Evolutionary conservation across 2,113 vertebrate genomes (phyloP), one percentile per base, ranked within the genome.

Genomic region (Orcinus orca): DNA sequence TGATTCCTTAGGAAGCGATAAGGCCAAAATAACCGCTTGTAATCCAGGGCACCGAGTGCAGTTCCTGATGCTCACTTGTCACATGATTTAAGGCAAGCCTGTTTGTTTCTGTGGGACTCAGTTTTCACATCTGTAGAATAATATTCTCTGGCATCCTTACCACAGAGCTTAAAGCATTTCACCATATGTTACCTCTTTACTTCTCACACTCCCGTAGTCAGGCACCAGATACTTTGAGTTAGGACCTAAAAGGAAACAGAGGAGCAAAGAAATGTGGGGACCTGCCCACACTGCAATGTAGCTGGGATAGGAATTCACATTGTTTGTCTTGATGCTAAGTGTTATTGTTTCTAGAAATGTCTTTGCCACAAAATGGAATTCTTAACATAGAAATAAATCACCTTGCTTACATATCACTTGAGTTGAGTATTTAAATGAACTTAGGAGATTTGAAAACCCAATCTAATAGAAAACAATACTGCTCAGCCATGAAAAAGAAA

Each of bases 81-180:
- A 18, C 18, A 5, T 58, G 85, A 95, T 90, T 93, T 88, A 79
- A 83, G 47, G 14, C 65, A 93, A 95, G 47, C 4, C 73, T 20
- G 33, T 53, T 68, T 82, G 63, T 36, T 74, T 96, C 83, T 70
- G 84, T 87, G 62, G 33, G 91, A 93, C 94, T 96, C 91, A 83
- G 94, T 93, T 92, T 95, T 85, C 89, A 55, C 92, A 86, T 68
- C 41, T 96, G 83, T 65, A 89, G 65, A 93, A 90, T 90, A 87
- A n/a, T 73, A 36, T 65, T 94, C 53, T 90, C 81, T 94, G 90
- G 74, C 36, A 67, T 94, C 83, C 86, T 80, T 50, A 73, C 62
- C 82, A 70, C 86, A 80, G 73, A 91, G 6, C 53, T 83, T 83
- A 88, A 97, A 97, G 77, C 68, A 67, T 41, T 95, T 94, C 20